Base-by-base conservation (phyloP, 2,888 invertebrate species). In the Erannis defoliaria region DNA sequence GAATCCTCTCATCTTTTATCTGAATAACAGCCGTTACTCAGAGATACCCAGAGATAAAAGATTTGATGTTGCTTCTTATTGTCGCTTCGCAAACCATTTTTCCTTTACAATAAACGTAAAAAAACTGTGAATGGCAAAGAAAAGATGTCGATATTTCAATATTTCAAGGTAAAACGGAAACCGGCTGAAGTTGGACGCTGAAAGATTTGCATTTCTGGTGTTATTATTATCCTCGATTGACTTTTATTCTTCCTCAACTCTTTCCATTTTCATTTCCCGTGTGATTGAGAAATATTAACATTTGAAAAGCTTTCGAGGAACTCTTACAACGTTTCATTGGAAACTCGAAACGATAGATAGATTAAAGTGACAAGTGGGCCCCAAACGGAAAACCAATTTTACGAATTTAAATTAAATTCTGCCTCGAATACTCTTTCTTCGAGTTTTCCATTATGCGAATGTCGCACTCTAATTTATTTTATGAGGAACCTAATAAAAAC, bases 61-160 rank as follows among this genome's bases (percentile, higher is more conserved):
- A 73, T 70, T 68, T 66, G 67, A 66, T 62, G 71, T 72, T 74
- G 71, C 73, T 72, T 74, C 76, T 74, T 77, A 77, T 77, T 82
- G 79, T 77, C 75, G 74, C 78, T 78, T 79, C 73, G 70, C 76
- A 78, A 78, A 75, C 78, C 78, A 76, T 81, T 82, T 77, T 74
- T 73, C 67, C 66, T 74, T 68, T 67, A 75, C 75, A 76, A 75
- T 75, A 68, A 71, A 73, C 66, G 71, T 64, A 74, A 74, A 77
- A 76, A 75, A 70, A 70, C 55, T 69, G 62, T 51, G 64, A 65
- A 55, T 67, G 62, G 67, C 64, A 71, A 71, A 70, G 71, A 67
- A 74, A 74, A 72, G 70, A 70, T 71, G 71, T 69, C 70, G 55
- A 75, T 73, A 72, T 75, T 76, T 73, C 64, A 72, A 75, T 75